Base-by-base conservation (phyloP, 2,797 vertebrate genomes). In the Siniperca scherzeri region DNA sequence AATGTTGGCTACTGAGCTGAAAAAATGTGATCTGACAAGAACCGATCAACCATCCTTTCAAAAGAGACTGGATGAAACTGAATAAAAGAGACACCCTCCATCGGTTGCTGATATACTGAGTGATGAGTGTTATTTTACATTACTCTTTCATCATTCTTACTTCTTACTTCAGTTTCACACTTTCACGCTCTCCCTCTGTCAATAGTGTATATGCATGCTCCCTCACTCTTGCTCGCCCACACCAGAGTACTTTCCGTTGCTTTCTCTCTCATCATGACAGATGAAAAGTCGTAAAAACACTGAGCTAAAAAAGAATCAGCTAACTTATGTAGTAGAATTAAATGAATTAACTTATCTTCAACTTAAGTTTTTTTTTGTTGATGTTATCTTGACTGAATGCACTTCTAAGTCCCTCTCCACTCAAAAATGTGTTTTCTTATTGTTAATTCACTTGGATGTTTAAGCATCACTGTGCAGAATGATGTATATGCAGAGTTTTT, bases 91-190 rank as follows among this genome's bases (percentile, higher is more conserved):
- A 40, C 33, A 9, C 46, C 25, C 73, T 44, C 25, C 25, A 66
- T 14, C 33, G 50, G 25, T 36, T 1, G 3, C 48, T 53, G n/a
- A 38, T 38, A 38, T 36, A 19, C 3, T 30, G 25, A 46, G 25
- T 19, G 3, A 19, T 22, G 70, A 72, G 42, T 59, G 56, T n/a
- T 74, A 62, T 52, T 62, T 62, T 52, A 52, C 59, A 38, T 40
- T 16, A n/a, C n/a, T n/a, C n/a, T n/a, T n/a, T n/a, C n/a, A n/a
- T n/a, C n/a, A n/a, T n/a, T n/a, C n/a, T n/a, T n/a, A n/a, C n/a
- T n/a, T n/a, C n/a, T n/a, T n/a, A n/a, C 42, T 36, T 61, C 17
- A 50, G 8, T 61, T 64, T 61, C n/a, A 53, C 46, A 53, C 60
- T 40, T 48, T 36, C 36, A 36, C 7, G 6, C 44, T 61, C 57